Conservation (phyloP, 2,888 invertebrate species). For the Dascillus cervinus region DNA sequence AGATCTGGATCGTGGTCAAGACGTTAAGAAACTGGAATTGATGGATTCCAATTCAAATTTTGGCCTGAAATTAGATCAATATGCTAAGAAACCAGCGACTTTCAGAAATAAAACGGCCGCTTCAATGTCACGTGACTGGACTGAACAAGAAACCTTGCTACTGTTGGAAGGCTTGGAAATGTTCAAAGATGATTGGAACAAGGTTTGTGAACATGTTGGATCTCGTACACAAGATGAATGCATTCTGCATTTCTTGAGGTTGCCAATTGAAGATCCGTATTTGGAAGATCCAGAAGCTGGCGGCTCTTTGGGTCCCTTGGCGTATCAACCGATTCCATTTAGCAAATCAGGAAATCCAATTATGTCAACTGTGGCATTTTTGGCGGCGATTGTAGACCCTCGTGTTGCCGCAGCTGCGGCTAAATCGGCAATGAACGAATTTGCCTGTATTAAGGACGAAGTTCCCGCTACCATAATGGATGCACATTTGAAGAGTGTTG, state of each 20-base stretch:
- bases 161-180: conserved; percentile 91
- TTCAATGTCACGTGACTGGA: no score
- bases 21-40: conserved; percentile 40
- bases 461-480: conserved; percentile 94
- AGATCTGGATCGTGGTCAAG: conserved; percentile 59
- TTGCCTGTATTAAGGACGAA: conserved; percentile 95
- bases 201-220: conserved; percentile 96
- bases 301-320: conserved; percentile 84
- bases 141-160: conserved; percentile 89
- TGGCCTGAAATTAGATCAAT: conserved; percentile 85
- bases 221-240: no score
- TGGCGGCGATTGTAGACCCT: conserved; percentile 98
- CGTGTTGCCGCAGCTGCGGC: conserved; percentile 95
- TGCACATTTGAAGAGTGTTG: conserved; percentile 90
- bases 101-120: no score
- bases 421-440: conserved; percentile 97
- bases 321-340: no score
- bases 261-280: no score
- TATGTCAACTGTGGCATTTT: conserved; percentile 99
- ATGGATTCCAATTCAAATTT: conserved; percentile 44
- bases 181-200: no score
- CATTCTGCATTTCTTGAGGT: no score
- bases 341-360: conserved; percentile 98
- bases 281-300: conserved; percentile 78
- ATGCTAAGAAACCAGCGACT: conserved; percentile 72